These are phyloP conservation scores for Drosophila subpulchrella DNA, from an alignment of 1,140 invertebrate species.

Conservation along the genomic window DNA sequence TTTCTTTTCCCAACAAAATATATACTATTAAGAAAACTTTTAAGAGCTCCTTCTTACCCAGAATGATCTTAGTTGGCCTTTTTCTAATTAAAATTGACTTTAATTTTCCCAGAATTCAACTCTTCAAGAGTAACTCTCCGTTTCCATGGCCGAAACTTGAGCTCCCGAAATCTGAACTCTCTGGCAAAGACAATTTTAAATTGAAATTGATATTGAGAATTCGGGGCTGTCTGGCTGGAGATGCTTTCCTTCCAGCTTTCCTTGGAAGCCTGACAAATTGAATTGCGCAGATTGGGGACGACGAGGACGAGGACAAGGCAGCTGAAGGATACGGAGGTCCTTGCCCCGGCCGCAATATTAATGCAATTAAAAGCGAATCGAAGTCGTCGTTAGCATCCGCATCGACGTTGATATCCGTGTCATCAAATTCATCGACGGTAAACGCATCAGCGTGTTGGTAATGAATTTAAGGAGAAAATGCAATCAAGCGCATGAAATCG, in stretches of 20 bases:
- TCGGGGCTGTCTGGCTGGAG: conserved; percentile 41
- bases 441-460: conserved; percentile 69
- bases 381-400: conserved; percentile 39
- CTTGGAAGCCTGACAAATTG: conserved; percentile 59
- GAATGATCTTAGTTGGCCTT: conserved; percentile 1
- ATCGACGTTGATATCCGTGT: conserved; percentile 36
- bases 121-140: conserved; percentile 4
- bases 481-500: conserved; percentile 72
- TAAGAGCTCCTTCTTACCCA: conserved; percentile 13
- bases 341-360: conserved; percentile 61
- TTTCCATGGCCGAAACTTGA: conserved; percentile 25
- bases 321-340: conserved; percentile 21
- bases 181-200: conserved; percentile 35
- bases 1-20: not conserved
- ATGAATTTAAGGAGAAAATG: conserved; percentile 70
- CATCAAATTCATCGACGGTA: conserved; percentile 63
- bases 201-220: conserved; percentile 71
- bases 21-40: conserved; percentile 19
- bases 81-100: conserved; percentile 37
- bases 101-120: conserved; percentile 22
- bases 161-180: conserved; percentile 24
- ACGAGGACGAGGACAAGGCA: not conserved
- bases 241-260: conserved; percentile 21
- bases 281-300: conserved; percentile 70
- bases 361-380: conserved; percentile 78